Percentiles rank a stretch among this genome's conserved stretches.
phyloP scores from a whole-genome alignment of 2,797 vertebrate genomes.

The Channa striata region DNA sequence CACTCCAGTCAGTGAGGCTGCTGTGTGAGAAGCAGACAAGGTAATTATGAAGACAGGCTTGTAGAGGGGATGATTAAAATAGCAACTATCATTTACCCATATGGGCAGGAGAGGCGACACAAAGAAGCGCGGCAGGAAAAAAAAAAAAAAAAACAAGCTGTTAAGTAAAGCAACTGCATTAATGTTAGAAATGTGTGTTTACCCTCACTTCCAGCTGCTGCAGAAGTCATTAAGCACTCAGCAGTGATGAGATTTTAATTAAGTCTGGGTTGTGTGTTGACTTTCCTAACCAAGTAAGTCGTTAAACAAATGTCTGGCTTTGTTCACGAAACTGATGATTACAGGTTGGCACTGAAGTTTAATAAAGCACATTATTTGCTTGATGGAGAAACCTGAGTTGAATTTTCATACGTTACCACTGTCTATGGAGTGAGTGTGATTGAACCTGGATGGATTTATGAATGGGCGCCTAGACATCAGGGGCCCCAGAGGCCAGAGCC shows the following conservation, averaged over 20 bases:
- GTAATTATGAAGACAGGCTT: constrained; percentile 54
- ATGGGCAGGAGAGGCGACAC: constrained; percentile 21
- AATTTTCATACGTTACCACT: background rate
- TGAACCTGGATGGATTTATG: background rate
- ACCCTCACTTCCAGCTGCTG: constrained; percentile 46
- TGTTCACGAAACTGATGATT: constrained; percentile 30
- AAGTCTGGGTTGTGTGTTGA: constrained; percentile 41
- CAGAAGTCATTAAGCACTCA: constrained; percentile 50
- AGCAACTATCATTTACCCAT: constrained; percentile 41
- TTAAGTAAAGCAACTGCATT: constrained; percentile 36
- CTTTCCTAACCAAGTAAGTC: constrained; percentile 50
- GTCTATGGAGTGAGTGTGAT: background rate
- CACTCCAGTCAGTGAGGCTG: background rate
- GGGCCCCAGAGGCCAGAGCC: too few species aligned
- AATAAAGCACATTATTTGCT: constrained; percentile 39
- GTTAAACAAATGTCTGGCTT: constrained; percentile 58
- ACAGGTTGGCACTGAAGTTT: constrained; percentile 12
- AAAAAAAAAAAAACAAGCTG: constrained; percentile 39
- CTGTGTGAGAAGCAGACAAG: constrained; percentile 24
- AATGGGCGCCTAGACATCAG: too few species aligned
- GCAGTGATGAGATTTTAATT: constrained; percentile 68
- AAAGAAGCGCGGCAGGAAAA: constrained; percentile 31
- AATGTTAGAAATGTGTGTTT: constrained; percentile 38
- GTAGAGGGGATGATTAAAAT: constrained; percentile 59
- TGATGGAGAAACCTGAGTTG: constrained; percentile 28